Evolutionary conservation across 30 jellyfish, hydroid and myxozoan species (phyloP), one percentile per base, ranked within the genome.

Genomic region (Aurelia aurita complex sp. Pacific): DNA sequence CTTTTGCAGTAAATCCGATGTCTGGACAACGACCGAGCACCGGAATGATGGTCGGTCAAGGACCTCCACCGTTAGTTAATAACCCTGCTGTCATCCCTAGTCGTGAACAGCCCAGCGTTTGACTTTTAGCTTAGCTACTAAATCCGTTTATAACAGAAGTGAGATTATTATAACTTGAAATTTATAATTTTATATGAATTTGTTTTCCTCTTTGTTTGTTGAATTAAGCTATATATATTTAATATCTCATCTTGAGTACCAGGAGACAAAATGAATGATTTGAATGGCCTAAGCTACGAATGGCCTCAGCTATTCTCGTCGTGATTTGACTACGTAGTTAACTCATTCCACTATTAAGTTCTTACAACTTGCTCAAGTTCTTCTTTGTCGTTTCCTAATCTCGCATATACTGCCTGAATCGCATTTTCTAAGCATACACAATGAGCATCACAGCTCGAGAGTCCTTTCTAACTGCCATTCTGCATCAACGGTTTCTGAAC

Each of bases 51-150:
- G 79, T 62, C 15, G 88, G 93, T 5, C 95, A 91, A 79, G 97
- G 97, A 29, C 97, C 97, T 18, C 97, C 97, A 18, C 97, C 97
- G 10, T 85, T 91, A 15, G 92, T 91, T 18, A 85, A 80, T 85
- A 91, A 74, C 10, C 93, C 93, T 1, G 15, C 93, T 4, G 72
- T 33, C 16, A 10, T 62, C 9, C 82, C 64, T 19, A 54, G 74
- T 3, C 52, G 74, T 32, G 76, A 75, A 35, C 82, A 74, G 72
- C 80, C 74, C 8, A 63, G 62, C 18, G 64, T 57, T 70, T 70
- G 63, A 70, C 23, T 46, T 46, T 46, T 46, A 46, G 57, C 57
- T 0, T 46, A 46, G 57, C 57, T 46, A 46, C 57, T 9, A 46
- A 46, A 46, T 46, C 57, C 57, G 57, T 46, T 46, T 46, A 46